Conservation (phyloP, 2,797 vertebrate species). For the Scomberomorus guttatus region DNA sequence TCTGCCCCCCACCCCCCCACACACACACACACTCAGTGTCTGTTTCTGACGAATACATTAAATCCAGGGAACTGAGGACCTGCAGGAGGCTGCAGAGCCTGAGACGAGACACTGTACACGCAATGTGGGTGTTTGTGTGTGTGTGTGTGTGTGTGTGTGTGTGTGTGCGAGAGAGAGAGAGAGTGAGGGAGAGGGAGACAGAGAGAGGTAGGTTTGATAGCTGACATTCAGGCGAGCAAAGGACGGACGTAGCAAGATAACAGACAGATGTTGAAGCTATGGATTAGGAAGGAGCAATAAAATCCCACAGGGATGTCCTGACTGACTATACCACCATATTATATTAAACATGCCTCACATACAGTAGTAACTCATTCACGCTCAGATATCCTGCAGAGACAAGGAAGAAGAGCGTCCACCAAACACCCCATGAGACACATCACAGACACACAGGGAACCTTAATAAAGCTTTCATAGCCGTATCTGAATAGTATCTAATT, state of each 20-base stretch:
- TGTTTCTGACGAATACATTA: slow-evolving; percentile 75
- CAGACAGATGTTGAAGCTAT: slow-evolving; percentile 52
- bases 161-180: neutral
- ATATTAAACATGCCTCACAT: slow-evolving; percentile 54
- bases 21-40: slow-evolving; percentile 46
- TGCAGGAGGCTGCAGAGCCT: slow-evolving; percentile 65
- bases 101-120: slow-evolving; percentile 39
- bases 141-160: slow-evolving; percentile 7
- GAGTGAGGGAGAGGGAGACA: neutral
- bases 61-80: slow-evolving; percentile 60
- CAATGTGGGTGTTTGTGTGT: slow-evolving; percentile 9
- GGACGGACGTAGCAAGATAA: slow-evolving; percentile 55
- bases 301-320: slow-evolving; percentile 41
- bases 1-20: slow-evolving; percentile 39
- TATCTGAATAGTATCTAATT: slow-evolving; percentile 59
- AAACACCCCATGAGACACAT: slow-evolving; percentile 37
- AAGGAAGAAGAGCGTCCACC: slow-evolving; percentile 42
- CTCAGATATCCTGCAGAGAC: slow-evolving; percentile 56
- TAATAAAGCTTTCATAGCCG: slow-evolving; percentile 60
- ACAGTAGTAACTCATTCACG: slow-evolving; percentile 35
- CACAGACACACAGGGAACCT: slow-evolving; percentile 59
- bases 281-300: slow-evolving; percentile 76
- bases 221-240: slow-evolving; percentile 71
- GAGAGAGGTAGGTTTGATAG: slow-evolving; percentile 46
- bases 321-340: slow-evolving; percentile 30